Evolutionary conservation across 2,113 vertebrate species (phyloP).

Genomic region (Hypocryptadius cinnamomeus): DNA sequence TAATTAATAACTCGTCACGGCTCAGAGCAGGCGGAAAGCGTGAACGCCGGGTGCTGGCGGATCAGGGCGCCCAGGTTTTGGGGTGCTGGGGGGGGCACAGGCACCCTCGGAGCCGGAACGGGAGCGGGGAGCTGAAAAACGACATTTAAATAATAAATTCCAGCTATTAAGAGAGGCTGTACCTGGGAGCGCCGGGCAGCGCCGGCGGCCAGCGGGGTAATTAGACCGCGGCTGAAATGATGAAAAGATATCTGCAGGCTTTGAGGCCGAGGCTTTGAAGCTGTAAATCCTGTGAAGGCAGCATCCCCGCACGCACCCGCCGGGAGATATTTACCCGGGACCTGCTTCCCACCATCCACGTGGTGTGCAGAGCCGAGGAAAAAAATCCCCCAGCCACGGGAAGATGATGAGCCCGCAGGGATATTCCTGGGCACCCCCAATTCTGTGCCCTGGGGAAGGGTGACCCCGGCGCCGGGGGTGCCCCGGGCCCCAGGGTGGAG

Average conservation of each 20-base stretch:
- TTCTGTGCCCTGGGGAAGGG: not conserved
- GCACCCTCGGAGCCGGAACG: not conserved
- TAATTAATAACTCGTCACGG: constrained; percentile 31
- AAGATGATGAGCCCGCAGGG: not conserved
- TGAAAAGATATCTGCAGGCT: constrained; percentile 63
- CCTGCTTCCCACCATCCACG: not conserved
- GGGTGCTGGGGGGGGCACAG: not conserved
- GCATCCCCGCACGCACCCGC: not conserved
- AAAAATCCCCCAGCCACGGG: not conserved
- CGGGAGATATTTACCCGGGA: constrained; percentile 30
- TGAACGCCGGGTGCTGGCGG: rapidly evolving
- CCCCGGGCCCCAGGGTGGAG: rapidly evolving
- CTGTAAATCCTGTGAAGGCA: constrained; percentile 52
- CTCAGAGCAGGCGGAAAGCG: not conserved
- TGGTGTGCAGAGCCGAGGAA: not conserved
- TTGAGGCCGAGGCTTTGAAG: constrained; percentile 65
- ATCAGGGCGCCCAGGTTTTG: not conserved
- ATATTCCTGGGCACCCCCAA: not conserved
- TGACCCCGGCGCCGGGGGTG: rapidly evolving
- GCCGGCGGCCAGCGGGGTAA: constrained; percentile 37
- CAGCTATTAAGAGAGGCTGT: constrained; percentile 35
- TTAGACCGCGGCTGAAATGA: constrained; percentile 58
- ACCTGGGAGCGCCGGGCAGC: constrained; percentile 36
- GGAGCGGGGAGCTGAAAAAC: not conserved
- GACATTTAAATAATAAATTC: constrained; percentile 41